phyloP scores from a whole-genome alignment of 2,113 vertebrate genomes.

The Oryzias javanicus region DNA sequence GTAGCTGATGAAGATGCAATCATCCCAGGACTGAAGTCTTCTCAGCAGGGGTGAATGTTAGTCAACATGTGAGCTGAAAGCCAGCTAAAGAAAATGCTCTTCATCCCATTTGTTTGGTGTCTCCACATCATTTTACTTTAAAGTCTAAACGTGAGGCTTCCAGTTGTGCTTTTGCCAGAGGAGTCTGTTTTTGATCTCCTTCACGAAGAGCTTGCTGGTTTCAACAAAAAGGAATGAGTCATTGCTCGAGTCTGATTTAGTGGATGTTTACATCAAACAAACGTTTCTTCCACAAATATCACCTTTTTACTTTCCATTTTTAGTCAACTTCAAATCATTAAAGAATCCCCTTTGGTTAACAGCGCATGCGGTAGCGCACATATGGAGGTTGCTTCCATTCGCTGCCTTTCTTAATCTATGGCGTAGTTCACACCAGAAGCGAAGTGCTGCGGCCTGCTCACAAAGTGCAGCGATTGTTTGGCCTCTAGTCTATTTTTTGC shows the following conservation, averaged over 20 bases:
- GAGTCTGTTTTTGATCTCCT: constrained; percentile 6
- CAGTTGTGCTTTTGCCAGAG: neutral
- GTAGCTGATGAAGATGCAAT: too few relatives aligned
- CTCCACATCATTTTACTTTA: constrained; percentile 5
- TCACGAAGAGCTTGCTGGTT: constrained; percentile 1
- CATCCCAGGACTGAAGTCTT: too few relatives aligned
- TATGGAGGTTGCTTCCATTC: too few relatives aligned
- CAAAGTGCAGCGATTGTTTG: too few relatives aligned
- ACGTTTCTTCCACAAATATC: neutral
- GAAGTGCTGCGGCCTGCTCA: too few relatives aligned
- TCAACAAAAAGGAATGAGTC: neutral
- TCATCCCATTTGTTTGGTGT: constrained; percentile 20
- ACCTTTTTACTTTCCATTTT: neutral
- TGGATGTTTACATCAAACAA: neutral
- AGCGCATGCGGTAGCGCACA: too few relatives aligned
- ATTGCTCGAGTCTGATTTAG: neutral
- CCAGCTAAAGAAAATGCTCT: constrained; percentile 7
- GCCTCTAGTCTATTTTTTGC: too few relatives aligned
- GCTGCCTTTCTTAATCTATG: too few relatives aligned
- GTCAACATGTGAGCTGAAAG: constrained; percentile 2
- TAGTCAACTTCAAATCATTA: neutral
- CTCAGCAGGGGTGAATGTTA: constrained; percentile 5
- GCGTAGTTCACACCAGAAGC: too few relatives aligned
- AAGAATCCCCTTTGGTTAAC: too few relatives aligned
- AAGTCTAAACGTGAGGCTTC: constrained; percentile 7